These are phyloP conservation scores for Chamaea fasciata DNA, from an alignment of 2,113 vertebrate species.

Conservation along the genomic window DNA sequence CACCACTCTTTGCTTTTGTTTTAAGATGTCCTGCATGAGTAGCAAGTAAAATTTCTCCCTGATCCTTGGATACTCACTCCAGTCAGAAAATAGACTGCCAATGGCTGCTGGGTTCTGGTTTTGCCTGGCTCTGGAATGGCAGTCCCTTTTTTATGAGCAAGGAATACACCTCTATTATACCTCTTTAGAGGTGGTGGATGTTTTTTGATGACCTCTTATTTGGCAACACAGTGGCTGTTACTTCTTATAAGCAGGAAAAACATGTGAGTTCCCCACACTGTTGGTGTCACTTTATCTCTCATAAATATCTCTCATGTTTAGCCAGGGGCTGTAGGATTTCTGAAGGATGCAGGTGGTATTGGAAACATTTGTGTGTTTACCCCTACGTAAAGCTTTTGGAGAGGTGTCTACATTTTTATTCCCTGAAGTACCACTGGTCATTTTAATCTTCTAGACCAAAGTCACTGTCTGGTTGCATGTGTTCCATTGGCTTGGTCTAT, in stretches of 20 bases:
- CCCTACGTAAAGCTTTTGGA: background rate
- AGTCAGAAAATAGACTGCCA: background rate
- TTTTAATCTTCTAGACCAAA: background rate
- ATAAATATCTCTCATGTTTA: rapidly evolving
- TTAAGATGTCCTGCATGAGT: background rate
- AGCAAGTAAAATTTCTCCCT: background rate
- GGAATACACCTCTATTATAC: background rate
- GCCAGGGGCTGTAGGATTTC: background rate
- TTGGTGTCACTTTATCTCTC: background rate
- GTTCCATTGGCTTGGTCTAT: background rate
- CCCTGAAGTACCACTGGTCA: background rate
- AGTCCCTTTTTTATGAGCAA: background rate
- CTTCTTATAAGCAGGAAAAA: background rate
- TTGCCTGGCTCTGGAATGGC: background rate
- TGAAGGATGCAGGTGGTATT: background rate
- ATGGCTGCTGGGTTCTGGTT: background rate
- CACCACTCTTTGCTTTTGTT: background rate
- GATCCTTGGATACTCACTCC: background rate
- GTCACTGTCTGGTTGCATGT: background rate
- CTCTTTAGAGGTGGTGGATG: background rate
- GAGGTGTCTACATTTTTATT: background rate
- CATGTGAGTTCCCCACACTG: rapidly evolving
- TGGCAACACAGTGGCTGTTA: background rate
- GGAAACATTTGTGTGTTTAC: background rate
- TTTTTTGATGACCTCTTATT: background rate